Evolutionary conservation across 2,888 invertebrate species (phyloP).

Genomic region (Hemaris fuciformis): DNA sequence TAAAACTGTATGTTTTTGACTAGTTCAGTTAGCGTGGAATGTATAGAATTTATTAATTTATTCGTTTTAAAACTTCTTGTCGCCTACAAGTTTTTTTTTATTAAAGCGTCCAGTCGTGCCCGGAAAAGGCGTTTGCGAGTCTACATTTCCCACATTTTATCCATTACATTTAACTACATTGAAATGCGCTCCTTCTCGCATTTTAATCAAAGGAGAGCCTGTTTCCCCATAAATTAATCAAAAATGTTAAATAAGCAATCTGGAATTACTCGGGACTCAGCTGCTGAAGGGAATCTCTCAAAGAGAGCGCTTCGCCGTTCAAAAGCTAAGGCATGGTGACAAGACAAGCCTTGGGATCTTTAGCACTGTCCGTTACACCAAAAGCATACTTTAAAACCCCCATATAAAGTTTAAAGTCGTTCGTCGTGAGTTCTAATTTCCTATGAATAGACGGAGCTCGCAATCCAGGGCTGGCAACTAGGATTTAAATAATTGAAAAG

Average conservation of each 20-base stretch:
- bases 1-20: no score
- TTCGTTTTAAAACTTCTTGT: no score
- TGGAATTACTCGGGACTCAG: slow-evolving; percentile 59
- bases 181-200: background rate
- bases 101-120: background rate
- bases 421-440: background rate
- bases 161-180: background rate
- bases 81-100: no score
- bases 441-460: slow-evolving; percentile 11
- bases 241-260: slow-evolving; percentile 26
- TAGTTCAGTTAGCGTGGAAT: no score
- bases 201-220: slow-evolving; percentile 12
- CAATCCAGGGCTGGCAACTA: slow-evolving; percentile 18
- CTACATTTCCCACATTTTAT: background rate
- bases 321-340: slow-evolving; percentile 44
- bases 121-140: background rate
- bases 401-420: slow-evolving; percentile 7
- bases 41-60: no score
- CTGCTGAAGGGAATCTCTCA: slow-evolving; percentile 59
- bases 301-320: slow-evolving; percentile 35
- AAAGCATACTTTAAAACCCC: background rate
- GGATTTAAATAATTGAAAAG: slow-evolving; percentile 10
- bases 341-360: slow-evolving; percentile 26
- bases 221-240: slow-evolving; percentile 21
- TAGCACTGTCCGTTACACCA: background rate